These are phyloP conservation scores for Labeo calbasu DNA, from an alignment of 2,797 vertebrate species.

Conservation along the genomic window DNA sequence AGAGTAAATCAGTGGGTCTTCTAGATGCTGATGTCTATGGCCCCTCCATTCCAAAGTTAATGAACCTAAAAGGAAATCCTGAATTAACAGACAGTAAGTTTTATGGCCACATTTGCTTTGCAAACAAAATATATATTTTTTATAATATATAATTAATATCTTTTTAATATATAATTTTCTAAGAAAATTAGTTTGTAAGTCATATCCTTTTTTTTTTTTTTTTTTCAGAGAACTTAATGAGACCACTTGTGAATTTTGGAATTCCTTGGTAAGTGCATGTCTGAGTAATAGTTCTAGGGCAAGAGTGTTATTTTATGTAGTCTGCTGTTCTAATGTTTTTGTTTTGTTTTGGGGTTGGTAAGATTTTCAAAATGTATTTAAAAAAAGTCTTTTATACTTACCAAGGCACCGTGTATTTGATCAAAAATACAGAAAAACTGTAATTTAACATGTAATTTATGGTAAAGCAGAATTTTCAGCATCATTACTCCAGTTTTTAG, in stretches of 20 bases:
- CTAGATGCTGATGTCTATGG: conserved; percentile 94
- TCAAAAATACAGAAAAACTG: not conserved
- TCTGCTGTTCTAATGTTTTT: not conserved
- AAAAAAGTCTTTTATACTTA: not conserved
- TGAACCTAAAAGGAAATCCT: conserved; percentile 95
- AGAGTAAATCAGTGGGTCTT: conserved; percentile 88
- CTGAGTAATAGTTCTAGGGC: not conserved
- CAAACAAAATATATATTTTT: not conserved
- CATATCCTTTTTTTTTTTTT: not conserved
- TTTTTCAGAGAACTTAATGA: conserved; percentile 90
- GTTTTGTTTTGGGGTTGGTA: not conserved
- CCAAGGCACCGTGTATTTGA: not conserved
- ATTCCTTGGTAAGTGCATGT: conserved; percentile 86
- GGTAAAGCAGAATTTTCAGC: not conserved
- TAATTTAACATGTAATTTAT: not conserved
- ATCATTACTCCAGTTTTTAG: not conserved
- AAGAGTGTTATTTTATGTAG: not conserved
- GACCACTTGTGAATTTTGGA: conserved; percentile 93
- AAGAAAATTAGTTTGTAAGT: not conserved
- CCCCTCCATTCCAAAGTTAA: conserved; percentile 93
- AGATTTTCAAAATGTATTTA: not conserved
- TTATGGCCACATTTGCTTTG: not conserved
- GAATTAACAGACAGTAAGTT: conserved; percentile 87
- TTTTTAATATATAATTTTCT: not conserved
- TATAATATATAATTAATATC: no score